Evolutionary conservation across 1,140 invertebrate genomes (phyloP).

Genomic region (Thalassaphorura encarpata): DNA sequence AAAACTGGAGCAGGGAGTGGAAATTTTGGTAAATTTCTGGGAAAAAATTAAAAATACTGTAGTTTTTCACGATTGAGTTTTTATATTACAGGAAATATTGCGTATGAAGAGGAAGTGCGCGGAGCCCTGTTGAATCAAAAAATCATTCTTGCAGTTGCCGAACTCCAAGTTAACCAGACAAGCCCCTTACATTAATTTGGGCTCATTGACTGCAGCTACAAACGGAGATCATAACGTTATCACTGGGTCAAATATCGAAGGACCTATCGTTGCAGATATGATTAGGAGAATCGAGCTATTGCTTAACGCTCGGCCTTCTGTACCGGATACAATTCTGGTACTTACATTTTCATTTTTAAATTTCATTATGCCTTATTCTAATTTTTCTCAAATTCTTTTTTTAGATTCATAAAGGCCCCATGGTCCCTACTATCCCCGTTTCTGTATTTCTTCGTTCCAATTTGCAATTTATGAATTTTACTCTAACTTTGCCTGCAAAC

Average conservation of each 20-base stretch:
- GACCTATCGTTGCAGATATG: too few species aligned
- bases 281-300: too few species aligned
- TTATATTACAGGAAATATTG: not conserved
- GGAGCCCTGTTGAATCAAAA: not conserved
- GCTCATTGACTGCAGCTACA: not conserved
- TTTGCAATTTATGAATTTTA: not conserved
- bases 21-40: not conserved
- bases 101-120: conserved; percentile 4
- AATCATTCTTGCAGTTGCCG: not conserved
- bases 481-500: not conserved
- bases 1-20: conserved; percentile 6
- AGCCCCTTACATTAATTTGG: not conserved
- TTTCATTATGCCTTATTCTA: too few species aligned
- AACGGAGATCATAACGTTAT: not conserved
- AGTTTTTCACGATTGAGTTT: not conserved
- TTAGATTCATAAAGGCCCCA: not conserved
- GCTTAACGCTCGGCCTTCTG: too few species aligned
- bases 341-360: too few species aligned
- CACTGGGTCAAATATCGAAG: not conserved
- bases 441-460: not conserved
- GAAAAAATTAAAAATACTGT: not conserved
- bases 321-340: too few species aligned
- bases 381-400: too few species aligned
- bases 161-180: not conserved
- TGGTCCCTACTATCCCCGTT: not conserved